Conservation (phyloP, 2,797 vertebrate genomes). For the Gallinago nigripennis region DNA sequence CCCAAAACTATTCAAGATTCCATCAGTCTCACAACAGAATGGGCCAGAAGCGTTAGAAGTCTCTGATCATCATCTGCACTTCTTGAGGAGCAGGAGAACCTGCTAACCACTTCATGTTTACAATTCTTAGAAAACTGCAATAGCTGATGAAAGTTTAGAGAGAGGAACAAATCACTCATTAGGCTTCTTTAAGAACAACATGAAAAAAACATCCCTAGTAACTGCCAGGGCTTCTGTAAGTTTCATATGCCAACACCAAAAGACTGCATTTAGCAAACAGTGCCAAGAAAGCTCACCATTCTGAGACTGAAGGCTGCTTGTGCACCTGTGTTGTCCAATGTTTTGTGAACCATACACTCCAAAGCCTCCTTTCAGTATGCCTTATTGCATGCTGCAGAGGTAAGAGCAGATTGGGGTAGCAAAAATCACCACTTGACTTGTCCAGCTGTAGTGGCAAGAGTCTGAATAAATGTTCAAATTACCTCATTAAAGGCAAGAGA, state of each 20-base stretch:
- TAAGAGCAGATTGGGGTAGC: neutral
- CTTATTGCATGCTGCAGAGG: neutral
- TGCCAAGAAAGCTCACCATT: neutral
- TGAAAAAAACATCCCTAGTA: neutral
- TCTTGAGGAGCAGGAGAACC: neutral
- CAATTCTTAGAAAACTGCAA: neutral
- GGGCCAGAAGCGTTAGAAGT: neutral
- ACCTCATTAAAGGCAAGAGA: neutral
- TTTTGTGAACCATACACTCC: neutral
- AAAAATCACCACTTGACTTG: neutral
- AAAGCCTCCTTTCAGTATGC: neutral
- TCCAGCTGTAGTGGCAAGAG: neutral
- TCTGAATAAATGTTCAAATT: neutral
- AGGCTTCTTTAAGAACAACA: neutral
- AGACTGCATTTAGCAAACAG: neutral
- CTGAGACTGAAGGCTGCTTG: neutral
- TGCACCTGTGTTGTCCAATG: neutral
- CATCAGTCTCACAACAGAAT: neutral
- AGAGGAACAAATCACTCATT: neutral
- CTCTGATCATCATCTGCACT: neutral
- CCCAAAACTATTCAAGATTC: neutral
- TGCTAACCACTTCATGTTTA: neutral
- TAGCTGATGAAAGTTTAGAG: neutral
- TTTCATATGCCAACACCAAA: neutral
- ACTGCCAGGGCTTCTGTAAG: neutral